Conservation (phyloP, 2,797 vertebrate species). For the Enteromius thamalakanensis region DNA sequence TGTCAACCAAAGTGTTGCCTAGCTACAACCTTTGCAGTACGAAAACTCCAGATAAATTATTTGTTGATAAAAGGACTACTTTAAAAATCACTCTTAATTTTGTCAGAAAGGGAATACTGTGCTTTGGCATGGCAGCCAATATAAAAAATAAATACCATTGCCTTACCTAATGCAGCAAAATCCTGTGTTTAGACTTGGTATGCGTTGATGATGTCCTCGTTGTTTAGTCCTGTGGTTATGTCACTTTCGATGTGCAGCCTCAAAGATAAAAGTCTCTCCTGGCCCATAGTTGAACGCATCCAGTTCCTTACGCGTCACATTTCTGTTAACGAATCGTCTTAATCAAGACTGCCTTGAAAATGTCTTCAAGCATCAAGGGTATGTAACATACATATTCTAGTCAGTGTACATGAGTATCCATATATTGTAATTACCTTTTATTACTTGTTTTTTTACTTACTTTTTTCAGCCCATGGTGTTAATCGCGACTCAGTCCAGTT, state of each 20-base stretch:
- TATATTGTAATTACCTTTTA: no score
- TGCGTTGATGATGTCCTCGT: not conserved
- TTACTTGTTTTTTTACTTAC: no score
- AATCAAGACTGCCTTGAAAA: conserved; percentile 10
- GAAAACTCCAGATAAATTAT: not conserved
- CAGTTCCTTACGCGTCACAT: not conserved
- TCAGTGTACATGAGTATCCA: not conserved
- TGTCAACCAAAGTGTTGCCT: not conserved
- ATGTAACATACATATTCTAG: not conserved
- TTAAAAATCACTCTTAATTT: no score
- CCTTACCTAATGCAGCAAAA: no score
- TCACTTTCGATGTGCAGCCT: not conserved
- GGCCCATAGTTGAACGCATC: conserved; percentile 1
- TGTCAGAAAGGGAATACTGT: not conserved
- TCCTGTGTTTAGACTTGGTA: not conserved
- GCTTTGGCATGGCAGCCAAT: no score
- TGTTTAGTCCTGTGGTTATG: not conserved
- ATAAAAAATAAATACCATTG: no score
- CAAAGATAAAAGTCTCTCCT: conserved; percentile 7
- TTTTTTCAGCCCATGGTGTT: no score
- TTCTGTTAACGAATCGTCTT: not conserved
- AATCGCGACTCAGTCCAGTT: conserved; percentile 21
- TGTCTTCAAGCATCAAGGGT: not conserved
- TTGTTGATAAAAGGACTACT: no score
- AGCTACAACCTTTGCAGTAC: no score